phyloP scores from a whole-genome alignment of 2,888 invertebrate species.

The Pachliopta kotzebuea region DNA sequence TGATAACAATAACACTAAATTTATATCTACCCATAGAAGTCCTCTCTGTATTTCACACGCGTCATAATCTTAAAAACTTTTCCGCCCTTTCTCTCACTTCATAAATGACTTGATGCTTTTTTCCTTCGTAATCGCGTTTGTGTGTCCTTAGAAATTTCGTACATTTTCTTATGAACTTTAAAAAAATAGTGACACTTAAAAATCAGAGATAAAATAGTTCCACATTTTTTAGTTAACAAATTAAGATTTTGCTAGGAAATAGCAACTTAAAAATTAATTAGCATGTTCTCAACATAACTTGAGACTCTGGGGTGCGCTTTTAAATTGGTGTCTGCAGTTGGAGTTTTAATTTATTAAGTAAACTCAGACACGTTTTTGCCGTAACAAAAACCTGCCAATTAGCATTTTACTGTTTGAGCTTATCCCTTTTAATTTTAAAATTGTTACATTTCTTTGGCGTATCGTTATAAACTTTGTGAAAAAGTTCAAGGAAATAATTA shows the following conservation, averaged over 20 bases:
- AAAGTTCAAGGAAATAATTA: not conserved
- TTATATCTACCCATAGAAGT: not conserved
- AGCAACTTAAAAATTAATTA: constrained; percentile 27
- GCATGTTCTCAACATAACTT: constrained; percentile 27
- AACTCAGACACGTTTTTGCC: constrained; percentile 29
- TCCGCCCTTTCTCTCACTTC: not conserved
- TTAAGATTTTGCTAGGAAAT: constrained; percentile 18
- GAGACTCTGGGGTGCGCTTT: constrained; percentile 24
- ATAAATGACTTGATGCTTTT: not conserved
- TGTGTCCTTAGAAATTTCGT: not conserved
- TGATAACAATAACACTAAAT: too few species aligned
- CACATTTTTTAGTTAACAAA: constrained; percentile 11
- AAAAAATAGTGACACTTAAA: not conserved
- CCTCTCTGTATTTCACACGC: not conserved
- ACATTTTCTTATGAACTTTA: not conserved
- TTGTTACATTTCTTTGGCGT: constrained; percentile 18
- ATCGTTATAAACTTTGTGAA: not conserved
- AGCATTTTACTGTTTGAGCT: constrained; percentile 26
- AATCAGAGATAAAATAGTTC: not conserved
- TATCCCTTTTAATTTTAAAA: constrained; percentile 25
- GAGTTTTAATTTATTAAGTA: constrained; percentile 29
- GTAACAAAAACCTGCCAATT: constrained; percentile 29
- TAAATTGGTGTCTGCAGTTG: constrained; percentile 30
- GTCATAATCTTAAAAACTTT: not conserved
- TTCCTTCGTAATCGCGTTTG: not conserved